phyloP scores from a whole-genome alignment of 30 jellyfish, hydroid and myxozoan species.

The Morbakka virulenta region DNA sequence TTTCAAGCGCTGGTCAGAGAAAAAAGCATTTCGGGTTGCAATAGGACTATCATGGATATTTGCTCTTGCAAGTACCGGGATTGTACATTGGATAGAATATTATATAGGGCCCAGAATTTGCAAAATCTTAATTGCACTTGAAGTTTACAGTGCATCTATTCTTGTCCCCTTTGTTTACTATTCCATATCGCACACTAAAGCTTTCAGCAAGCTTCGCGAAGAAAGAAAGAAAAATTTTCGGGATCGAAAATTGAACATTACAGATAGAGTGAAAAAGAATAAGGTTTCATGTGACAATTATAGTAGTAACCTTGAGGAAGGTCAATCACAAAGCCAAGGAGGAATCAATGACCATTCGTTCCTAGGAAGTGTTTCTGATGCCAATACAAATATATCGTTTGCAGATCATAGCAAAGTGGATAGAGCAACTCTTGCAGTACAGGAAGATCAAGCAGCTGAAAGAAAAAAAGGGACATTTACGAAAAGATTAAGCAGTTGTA shows the following conservation, averaged over 20 bases:
- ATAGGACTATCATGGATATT: not conserved
- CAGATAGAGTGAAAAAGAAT: not conserved
- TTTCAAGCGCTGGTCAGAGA: not conserved
- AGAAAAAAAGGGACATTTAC: not conserved
- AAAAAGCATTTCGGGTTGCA: not conserved
- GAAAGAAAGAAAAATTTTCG: no score
- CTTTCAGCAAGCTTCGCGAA: no score
- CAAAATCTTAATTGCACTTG: not conserved
- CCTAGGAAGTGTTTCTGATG: not conserved
- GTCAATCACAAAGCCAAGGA: not conserved
- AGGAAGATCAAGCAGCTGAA: not conserved
- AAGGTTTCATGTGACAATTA: not conserved
- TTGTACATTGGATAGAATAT: not conserved
- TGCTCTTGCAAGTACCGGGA: not conserved
- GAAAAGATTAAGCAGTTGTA: no score
- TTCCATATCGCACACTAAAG: not conserved
- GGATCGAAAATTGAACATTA: no score
- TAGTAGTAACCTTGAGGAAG: not conserved
- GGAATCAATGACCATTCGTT: no score
- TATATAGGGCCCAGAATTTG: not conserved
- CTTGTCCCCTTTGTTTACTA: not conserved
- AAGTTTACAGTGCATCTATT: not conserved
- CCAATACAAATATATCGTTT: not conserved
- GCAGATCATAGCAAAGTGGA: not conserved
- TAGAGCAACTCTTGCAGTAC: not conserved